Evolutionary conservation across 2,888 invertebrate genomes (phyloP).

Genomic region (Limenitis camilla): DNA sequence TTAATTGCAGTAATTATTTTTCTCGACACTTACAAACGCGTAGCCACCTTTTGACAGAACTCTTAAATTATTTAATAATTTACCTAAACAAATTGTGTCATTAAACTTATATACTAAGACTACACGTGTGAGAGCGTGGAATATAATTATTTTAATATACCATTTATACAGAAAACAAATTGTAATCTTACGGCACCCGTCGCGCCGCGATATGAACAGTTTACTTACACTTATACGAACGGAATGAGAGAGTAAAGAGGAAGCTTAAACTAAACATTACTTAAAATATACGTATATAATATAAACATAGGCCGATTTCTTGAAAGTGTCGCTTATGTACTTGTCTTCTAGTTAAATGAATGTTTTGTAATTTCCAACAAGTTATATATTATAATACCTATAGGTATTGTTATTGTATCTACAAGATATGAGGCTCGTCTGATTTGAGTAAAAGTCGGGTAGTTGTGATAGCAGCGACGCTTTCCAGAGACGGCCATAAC

Average conservation of each 20-base stretch:
- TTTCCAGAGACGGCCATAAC: slow-evolving; percentile 38
- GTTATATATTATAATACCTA: not conserved
- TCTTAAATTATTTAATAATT: slow-evolving; percentile 18
- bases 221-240: slow-evolving; percentile 32
- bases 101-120: slow-evolving; percentile 9
- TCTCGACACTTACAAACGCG: slow-evolving; percentile 30
- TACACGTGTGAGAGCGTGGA: slow-evolving; percentile 29
- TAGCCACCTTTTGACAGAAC: slow-evolving; percentile 19
- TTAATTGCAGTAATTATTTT: no score
- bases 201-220: slow-evolving; percentile 18
- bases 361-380: slow-evolving; percentile 5
- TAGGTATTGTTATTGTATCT: no score
- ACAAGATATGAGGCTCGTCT: no score
- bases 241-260: slow-evolving; percentile 60
- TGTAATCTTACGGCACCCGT: slow-evolving; percentile 19
- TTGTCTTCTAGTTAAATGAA: slow-evolving; percentile 6
- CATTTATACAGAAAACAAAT: slow-evolving; percentile 17
- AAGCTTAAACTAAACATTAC: slow-evolving; percentile 41
- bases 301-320: slow-evolving; percentile 37
- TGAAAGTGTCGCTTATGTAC: slow-evolving; percentile 31
- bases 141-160: slow-evolving; percentile 13
- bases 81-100: slow-evolving; percentile 12
- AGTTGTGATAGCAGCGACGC: slow-evolving; percentile 30
- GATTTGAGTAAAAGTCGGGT: no score
- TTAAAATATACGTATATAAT: slow-evolving; percentile 33